Percentiles rank a stretch among this genome's conserved stretches.
Conservation (phyloP, 2,888 invertebrate species). For the Cephonodes hylas region DNA sequence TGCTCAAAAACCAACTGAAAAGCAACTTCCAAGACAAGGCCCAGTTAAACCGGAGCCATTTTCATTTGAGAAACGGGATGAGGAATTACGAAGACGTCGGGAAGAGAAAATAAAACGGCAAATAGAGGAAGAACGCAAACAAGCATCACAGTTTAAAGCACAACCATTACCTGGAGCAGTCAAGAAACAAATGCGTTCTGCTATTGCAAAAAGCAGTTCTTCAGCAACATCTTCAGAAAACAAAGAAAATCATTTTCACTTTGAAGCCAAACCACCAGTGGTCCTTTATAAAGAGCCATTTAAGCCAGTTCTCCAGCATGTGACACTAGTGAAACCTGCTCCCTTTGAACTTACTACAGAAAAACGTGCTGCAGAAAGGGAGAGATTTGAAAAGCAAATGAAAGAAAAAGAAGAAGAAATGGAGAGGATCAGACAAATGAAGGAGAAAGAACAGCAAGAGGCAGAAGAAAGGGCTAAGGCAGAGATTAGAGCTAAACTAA, state of each 20-base stretch:
- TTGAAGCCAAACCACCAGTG: conserved; percentile 83
- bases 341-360: conserved; percentile 85
- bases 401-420: conserved; percentile 79
- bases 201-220: conserved; percentile 40
- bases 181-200: conserved; percentile 65
- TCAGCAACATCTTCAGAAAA: conserved; percentile 65
- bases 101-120: conserved; percentile 82
- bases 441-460: conserved; percentile 58
- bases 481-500: conserved; percentile 78
- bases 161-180: conserved; percentile 82
- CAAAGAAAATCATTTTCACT: conserved; percentile 70
- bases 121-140: conserved; percentile 81
- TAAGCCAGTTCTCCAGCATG: conserved; percentile 77
- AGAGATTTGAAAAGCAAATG: conserved; percentile 79
- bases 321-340: conserved; percentile 62
- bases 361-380: conserved; percentile 82
- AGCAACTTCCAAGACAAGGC: conserved; percentile 45
- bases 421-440: conserved; percentile 58
- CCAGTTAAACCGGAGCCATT: conserved; percentile 79
- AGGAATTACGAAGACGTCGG: conserved; percentile 76
- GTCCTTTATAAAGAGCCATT: conserved; percentile 85
- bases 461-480: conserved; percentile 76
- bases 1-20: conserved; percentile 36
- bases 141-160: conserved; percentile 85
- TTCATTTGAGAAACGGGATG: conserved; percentile 85